Percentiles rank a stretch among this genome's conserved stretches.
These are phyloP conservation scores for Leptinotarsa texana DNA, from an alignment of 1,140 invertebrate genomes.

Conservation along the genomic window DNA sequence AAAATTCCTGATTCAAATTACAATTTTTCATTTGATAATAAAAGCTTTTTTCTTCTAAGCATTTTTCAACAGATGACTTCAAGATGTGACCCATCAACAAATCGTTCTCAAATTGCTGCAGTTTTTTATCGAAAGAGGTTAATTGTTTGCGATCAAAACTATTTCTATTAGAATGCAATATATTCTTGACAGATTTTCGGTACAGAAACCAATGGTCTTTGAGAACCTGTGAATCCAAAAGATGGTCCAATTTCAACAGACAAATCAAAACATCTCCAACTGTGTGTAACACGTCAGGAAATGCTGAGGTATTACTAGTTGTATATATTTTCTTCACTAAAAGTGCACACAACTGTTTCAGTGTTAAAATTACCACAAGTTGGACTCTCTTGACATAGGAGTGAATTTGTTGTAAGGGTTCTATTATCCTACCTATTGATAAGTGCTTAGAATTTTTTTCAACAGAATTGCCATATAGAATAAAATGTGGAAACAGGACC, in stretches of 20 bases:
- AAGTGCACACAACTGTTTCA: constrained; percentile 69
- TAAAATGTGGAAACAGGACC: constrained; percentile 65
- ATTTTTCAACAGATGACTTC: constrained; percentile 67
- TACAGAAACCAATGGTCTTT: constrained; percentile 74
- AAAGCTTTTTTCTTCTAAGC: constrained; percentile 65
- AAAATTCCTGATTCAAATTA: constrained; percentile 71
- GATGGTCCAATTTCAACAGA: constrained; percentile 72
- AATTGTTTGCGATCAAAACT: constrained; percentile 65
- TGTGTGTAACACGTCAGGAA: constrained; percentile 64
- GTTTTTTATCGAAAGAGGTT: constrained; percentile 67
- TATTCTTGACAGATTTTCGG: constrained; percentile 68
- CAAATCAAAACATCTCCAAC: constrained; percentile 70
- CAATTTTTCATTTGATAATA: constrained; percentile 65
- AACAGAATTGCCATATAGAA: constrained; percentile 66
- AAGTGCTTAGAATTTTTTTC: constrained; percentile 40
- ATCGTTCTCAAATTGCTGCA: constrained; percentile 67
- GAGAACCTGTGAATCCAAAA: constrained; percentile 66
- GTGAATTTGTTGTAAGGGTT: constrained; percentile 66
- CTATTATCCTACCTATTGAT: constrained; percentile 53
- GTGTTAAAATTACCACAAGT: constrained; percentile 67
- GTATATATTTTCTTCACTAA: constrained; percentile 59
- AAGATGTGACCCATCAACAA: constrained; percentile 69
- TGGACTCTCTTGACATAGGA: constrained; percentile 70
- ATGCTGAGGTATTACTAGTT: constrained; percentile 55
- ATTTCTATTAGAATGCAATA: constrained; percentile 68